These are phyloP conservation scores for Tonatia bakeri DNA, from an alignment of 2,113 vertebrate species.

Conservation along the genomic window DNA sequence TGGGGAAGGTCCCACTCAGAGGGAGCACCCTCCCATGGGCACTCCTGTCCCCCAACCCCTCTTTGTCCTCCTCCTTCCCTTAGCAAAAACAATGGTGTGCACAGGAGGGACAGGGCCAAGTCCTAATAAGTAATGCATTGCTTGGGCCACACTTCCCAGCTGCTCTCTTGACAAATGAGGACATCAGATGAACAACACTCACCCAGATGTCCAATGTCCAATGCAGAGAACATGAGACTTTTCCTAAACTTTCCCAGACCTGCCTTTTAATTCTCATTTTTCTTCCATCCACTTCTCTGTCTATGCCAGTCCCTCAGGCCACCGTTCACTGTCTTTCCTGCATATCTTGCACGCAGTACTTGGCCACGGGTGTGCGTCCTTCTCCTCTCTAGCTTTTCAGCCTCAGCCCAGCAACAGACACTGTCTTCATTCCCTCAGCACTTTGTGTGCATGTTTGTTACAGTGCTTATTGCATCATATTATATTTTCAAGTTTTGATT, in stretches of 20 bases:
- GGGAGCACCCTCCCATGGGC: accelerated
- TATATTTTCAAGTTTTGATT: background rate
- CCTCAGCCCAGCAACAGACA: no score
- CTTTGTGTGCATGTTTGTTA: background rate
- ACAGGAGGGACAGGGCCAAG: accelerated
- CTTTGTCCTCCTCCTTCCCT: background rate
- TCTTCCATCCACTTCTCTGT: background rate
- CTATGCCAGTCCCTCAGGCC: background rate
- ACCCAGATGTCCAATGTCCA: background rate
- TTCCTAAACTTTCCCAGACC: no score
- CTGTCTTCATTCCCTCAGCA: no score
- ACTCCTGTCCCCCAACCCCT: background rate
- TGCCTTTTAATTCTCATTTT: background rate
- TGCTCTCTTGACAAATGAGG: background rate
- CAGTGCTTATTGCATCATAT: accelerated
- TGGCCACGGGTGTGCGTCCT: no score
- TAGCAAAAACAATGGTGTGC: background rate
- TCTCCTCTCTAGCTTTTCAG: no score
- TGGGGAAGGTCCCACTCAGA: no score
- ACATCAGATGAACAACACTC: background rate
- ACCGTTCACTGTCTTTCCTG: no score
- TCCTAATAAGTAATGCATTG: background rate
- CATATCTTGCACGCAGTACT: no score
- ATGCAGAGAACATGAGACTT: accelerated
- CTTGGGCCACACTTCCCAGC: background rate